Evolutionary conservation across 2,888 invertebrate genomes (phyloP).

Genomic region (Melinaea marsaeus): DNA sequence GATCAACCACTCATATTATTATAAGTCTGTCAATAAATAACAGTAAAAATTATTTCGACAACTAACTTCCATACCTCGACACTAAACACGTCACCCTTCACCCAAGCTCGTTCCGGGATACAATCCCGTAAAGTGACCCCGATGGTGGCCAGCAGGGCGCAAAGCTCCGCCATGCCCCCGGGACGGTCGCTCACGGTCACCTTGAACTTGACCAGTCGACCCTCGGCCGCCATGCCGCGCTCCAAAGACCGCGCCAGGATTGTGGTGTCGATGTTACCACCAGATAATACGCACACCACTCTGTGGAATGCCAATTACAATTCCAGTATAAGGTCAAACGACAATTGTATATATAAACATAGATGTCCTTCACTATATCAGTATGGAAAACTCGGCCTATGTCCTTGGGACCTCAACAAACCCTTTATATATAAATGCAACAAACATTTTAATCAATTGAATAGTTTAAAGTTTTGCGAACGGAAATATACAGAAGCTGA

Average conservation of each 20-base stretch:
- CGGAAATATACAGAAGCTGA: no score
- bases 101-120: conserved; percentile 96
- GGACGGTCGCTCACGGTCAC: conserved; percentile 88
- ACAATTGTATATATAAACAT: conserved; percentile 19
- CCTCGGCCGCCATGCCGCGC: conserved; percentile 93
- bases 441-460: no score
- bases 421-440: no score
- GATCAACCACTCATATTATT: no score
- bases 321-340: conserved; percentile 6
- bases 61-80: conserved; percentile 45
- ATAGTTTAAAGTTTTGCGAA: no score
- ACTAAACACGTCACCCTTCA: conserved; percentile 89
- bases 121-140: conserved; percentile 95
- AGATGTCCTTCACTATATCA: no score
- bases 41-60: no score
- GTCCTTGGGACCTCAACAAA: no score
- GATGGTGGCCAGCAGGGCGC: conserved; percentile 82
- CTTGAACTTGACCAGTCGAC: conserved; percentile 79
- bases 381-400: no score
- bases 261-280: conserved; percentile 95
- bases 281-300: conserved; percentile 87
- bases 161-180: conserved; percentile 91
- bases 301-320: conserved; percentile 60
- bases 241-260: conserved; percentile 91
- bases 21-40: no score